These are phyloP conservation scores for Chaetops frenatus DNA, from an alignment of 2,113 vertebrate species.

Conservation along the genomic window DNA sequence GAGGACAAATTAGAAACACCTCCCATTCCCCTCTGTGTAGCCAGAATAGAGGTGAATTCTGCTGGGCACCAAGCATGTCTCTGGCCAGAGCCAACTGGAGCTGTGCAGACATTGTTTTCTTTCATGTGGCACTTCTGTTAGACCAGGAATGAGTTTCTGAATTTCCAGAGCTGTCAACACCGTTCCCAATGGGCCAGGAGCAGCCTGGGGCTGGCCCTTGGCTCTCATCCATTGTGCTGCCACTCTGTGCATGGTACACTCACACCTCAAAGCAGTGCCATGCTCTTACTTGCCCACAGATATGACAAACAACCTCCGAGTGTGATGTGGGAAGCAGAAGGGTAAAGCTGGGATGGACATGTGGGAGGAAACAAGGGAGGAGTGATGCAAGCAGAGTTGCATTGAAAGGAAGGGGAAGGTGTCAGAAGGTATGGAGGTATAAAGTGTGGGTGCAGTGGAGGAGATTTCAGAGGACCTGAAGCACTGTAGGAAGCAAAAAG, in stretches of 20 bases:
- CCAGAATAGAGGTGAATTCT: background rate
- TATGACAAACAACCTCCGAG: background rate
- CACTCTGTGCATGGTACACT: background rate
- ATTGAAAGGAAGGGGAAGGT: background rate
- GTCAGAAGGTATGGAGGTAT: background rate
- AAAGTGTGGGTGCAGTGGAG: background rate
- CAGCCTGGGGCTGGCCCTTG: background rate
- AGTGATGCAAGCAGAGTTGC: background rate
- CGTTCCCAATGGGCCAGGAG: background rate
- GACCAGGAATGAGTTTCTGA: background rate
- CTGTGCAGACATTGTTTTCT: background rate
- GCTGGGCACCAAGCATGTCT: background rate
- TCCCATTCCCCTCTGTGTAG: background rate
- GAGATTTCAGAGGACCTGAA: background rate
- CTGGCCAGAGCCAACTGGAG: background rate
- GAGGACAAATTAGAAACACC: background rate
- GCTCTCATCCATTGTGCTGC: background rate
- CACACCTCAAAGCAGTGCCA: rapidly evolving
- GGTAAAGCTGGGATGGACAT: background rate
- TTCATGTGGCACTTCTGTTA: background rate
- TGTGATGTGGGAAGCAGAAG: background rate
- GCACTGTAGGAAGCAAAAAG: background rate
- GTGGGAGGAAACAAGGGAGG: background rate
- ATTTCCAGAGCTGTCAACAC: background rate
- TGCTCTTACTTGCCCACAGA: background rate